These are phyloP conservation scores for Lepidurus apus DNA, from an alignment of 1,140 invertebrate genomes.

Conservation along the genomic window DNA sequence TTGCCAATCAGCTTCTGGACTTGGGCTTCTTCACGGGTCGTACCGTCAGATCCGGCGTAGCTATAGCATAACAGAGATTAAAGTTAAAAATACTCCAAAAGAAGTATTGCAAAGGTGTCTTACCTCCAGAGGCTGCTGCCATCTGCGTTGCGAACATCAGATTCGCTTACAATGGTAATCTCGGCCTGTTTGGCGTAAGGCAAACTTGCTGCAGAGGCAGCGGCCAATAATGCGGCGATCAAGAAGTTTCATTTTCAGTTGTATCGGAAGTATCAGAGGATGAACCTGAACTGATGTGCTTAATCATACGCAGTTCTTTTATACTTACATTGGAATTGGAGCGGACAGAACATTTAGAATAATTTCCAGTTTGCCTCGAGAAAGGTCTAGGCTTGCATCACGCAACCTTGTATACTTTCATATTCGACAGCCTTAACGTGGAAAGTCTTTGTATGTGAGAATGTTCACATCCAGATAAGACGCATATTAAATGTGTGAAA, in stretches of 20 bases:
- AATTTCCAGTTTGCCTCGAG: neutral
- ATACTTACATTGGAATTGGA: neutral
- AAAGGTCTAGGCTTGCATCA: too few species aligned
- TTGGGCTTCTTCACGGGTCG: conserved; percentile 27
- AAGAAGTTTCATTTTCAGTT: neutral
- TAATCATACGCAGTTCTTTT: neutral
- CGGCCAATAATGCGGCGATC: conserved; percentile 23
- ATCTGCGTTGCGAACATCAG: neutral
- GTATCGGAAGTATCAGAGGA: neutral
- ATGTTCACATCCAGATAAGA: too few species aligned
- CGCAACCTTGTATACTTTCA: too few species aligned
- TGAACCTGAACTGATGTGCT: neutral
- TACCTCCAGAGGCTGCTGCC: neutral
- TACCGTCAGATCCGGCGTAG: conserved; percentile 24
- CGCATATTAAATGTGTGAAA: too few species aligned
- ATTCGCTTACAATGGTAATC: neutral
- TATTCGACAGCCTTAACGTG: too few species aligned
- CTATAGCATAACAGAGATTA: neutral
- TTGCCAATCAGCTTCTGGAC: conserved; percentile 25
- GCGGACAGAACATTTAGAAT: neutral
- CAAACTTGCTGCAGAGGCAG: conserved; percentile 22
- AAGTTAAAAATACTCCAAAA: neutral
- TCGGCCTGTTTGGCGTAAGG: neutral
- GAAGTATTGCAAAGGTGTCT: neutral
- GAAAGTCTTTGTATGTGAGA: too few species aligned